Percentiles rank a stretch among this genome's conserved stretches.
These are phyloP conservation scores for Alouatta caraya DNA, from an alignment of 2,797 vertebrate genomes.

Conservation along the genomic window DNA sequence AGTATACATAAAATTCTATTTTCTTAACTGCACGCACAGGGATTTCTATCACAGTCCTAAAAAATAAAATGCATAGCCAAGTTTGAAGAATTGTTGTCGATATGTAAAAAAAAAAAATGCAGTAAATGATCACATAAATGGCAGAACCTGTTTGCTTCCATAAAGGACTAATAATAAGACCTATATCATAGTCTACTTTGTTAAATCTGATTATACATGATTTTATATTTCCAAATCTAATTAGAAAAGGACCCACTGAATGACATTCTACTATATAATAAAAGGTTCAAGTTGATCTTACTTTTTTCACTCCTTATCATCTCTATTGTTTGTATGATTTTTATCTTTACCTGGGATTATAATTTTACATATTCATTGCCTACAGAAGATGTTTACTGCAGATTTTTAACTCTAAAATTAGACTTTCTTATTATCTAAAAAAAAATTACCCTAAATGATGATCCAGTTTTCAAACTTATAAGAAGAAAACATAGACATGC, in stretches of 20 bases:
- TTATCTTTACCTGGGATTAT: background rate
- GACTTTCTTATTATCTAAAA: background rate
- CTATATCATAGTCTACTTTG: background rate
- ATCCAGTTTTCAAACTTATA: background rate
- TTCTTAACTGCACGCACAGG: background rate
- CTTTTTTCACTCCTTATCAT: background rate
- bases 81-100: background rate
- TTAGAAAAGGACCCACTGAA: background rate
- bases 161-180: background rate
- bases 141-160: background rate
- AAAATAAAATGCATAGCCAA: background rate
- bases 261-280: background rate
- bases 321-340: background rate
- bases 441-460: background rate
- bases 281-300: background rate
- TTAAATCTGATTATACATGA: background rate
- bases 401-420: background rate
- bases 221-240: slow-evolving; percentile 25
- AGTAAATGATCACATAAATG: background rate
- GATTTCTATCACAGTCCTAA: background rate
- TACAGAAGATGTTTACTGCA: background rate
- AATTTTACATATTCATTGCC: background rate
- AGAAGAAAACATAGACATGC: background rate
- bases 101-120: background rate
- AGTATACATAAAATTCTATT: background rate